Evolutionary conservation across 2,113 vertebrate genomes (phyloP), one percentile per base, ranked within the genome.

Genomic region (Callithrix jacchus): DNA sequence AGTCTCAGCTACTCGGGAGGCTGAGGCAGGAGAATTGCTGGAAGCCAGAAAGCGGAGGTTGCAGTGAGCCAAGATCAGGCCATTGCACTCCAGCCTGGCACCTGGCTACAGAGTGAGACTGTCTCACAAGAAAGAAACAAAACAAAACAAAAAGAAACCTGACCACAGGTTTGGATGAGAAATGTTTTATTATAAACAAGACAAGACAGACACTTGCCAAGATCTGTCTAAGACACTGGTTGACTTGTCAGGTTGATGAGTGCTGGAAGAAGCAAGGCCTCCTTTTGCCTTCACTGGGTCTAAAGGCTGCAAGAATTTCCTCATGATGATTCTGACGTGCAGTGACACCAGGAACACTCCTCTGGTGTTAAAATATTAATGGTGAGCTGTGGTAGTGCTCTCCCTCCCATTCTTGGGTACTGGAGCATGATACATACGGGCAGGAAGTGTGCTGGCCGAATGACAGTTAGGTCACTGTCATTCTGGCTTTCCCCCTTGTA

Each of bases 281-380:
- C 25, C 30, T 23, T 20, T 84, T 42, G 79, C 45, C 66, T 83
- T 56, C 45, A 23, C 45, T 30, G 17, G 47, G 21, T 74, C 73
- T 82, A 54, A 49, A n/a, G 3, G 21, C 21, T 7, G 0, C 32
- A 25, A 18, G 64, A 70, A 13, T 79, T 71, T 40, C 76, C 40
- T 79, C 13, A n/a, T 5, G 1, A 14, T 49, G 66, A 45, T 17
- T 6, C 74, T 23, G 17, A 89, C 64, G 37, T 8, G 40, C 32
- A 89, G 23, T 20, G 52, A 79, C 73, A 56, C 52, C 70, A 4
- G 37, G 71, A 87, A 66, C 68, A 30, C 81, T 68, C 61, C 32
- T 20, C 1, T 0, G 1, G 49, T 0, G 27, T 35, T 58, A n/a
- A 45, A 74, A 16, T 49, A 40, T 58, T 35, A 17, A 6, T 25